Evolutionary conservation across 2,113 vertebrate species (phyloP).

Genomic region (Chloropsis hardwickii): DNA sequence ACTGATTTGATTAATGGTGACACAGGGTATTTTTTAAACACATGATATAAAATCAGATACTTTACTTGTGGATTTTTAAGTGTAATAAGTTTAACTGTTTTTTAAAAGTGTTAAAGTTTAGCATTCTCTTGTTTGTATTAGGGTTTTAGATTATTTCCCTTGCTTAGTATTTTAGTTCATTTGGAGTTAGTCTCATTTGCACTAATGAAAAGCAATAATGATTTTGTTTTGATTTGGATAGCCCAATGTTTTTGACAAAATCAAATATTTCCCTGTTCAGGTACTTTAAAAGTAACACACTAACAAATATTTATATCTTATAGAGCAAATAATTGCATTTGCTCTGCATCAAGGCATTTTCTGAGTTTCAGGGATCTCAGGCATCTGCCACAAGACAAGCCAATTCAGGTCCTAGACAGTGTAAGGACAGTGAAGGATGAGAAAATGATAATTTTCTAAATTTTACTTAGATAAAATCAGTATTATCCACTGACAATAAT

Average conservation of each 20-base stretch:
- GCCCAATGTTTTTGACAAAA: neutral
- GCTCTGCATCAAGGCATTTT: neutral
- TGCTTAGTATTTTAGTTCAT: neutral
- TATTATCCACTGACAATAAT: neutral
- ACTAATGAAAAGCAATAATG: neutral
- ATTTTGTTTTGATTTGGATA: neutral
- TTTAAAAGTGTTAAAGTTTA: neutral
- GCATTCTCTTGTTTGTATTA: neutral
- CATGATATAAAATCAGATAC: neutral
- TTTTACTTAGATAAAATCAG: neutral
- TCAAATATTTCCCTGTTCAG: neutral
- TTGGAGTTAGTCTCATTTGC: neutral
- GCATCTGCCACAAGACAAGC: neutral
- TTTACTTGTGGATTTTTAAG: neutral
- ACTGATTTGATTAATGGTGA: neutral
- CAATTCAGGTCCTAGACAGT: neutral
- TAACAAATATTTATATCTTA: neutral
- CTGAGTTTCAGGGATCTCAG: neutral
- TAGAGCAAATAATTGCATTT: neutral
- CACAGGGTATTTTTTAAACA: slow-evolving; percentile 12
- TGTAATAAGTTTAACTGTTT: neutral
- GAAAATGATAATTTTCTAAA: neutral
- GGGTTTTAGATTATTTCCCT: neutral
- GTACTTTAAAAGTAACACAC: neutral
- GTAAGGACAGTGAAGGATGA: neutral